Conservation (phyloP, 2,113 vertebrate species). For the Mugil cephalus region DNA sequence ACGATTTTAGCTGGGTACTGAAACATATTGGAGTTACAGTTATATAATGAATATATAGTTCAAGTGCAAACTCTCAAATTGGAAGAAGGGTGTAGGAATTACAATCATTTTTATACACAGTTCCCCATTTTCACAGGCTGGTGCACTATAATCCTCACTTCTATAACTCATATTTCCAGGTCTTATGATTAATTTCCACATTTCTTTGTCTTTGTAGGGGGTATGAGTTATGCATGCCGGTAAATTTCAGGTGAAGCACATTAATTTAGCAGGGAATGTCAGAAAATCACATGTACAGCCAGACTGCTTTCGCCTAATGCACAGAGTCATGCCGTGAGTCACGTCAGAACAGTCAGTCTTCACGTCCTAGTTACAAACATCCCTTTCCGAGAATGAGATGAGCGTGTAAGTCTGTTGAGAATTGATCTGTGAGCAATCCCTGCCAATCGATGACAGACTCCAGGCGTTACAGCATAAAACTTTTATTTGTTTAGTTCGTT, state of each 20-base stretch:
- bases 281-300: not conserved
- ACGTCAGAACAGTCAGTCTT: constrained; percentile 8
- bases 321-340: constrained; percentile 49
- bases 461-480: not conserved
- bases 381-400: constrained; percentile 33
- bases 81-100: no score
- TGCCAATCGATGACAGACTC: not conserved
- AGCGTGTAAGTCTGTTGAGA: constrained; percentile 8
- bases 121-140: no score
- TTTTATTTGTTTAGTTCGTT: no score
- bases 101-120: no score
- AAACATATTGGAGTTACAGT: no score
- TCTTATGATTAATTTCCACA: no score
- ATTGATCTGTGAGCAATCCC: constrained; percentile 27
- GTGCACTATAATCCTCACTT: not conserved
- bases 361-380: constrained; percentile 29
- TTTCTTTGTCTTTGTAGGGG: no score
- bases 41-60: no score
- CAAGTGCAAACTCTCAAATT: no score
- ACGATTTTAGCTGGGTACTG: no score
- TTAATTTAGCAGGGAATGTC: not conserved
- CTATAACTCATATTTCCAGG: not conserved
- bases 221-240: no score
- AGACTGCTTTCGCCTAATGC: not conserved
- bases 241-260: not conserved